Conservation (phyloP, 2,797 vertebrate species). For the Hypotaenidia okinawae region DNA sequence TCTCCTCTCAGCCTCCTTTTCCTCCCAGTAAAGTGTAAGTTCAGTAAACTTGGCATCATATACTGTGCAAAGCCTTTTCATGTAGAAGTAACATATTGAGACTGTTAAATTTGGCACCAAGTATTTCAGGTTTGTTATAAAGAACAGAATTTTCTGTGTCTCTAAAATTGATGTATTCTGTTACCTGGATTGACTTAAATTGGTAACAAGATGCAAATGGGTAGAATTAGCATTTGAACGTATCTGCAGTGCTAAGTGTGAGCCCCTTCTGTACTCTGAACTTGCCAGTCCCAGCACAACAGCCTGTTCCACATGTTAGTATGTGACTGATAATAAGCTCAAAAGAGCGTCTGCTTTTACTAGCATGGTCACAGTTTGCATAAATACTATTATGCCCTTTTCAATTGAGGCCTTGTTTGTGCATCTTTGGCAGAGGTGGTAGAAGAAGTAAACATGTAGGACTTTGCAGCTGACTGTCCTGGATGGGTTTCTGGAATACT, state of each 20-base stretch:
- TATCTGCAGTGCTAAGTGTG: neutral
- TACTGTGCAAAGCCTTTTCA: neutral
- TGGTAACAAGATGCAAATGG: neutral
- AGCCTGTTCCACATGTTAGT: neutral
- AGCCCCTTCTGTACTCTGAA: neutral
- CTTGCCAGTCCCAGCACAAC: neutral
- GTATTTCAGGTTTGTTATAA: neutral
- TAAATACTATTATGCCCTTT: neutral
- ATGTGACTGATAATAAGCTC: neutral
- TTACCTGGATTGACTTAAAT: neutral
- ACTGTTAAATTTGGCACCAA: neutral
- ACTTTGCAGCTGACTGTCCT: slow-evolving; percentile 5
- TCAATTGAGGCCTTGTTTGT: neutral
- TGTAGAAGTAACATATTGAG: neutral
- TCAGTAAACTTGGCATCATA: neutral
- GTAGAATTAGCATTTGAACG: neutral
- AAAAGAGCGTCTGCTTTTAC: neutral
- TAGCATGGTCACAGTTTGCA: neutral
- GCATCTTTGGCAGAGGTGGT: neutral
- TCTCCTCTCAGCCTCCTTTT: too few relatives aligned
- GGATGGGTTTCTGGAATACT: slow-evolving; percentile 28
- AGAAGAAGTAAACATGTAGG: neutral
- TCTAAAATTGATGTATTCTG: neutral
- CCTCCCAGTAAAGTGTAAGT: too few relatives aligned
- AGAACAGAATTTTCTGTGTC: neutral